Percentiles rank a stretch among this genome's conserved stretches.
phyloP scores from a whole-genome alignment of 1,140 invertebrate species.

The Danaus plexippus region DNA sequence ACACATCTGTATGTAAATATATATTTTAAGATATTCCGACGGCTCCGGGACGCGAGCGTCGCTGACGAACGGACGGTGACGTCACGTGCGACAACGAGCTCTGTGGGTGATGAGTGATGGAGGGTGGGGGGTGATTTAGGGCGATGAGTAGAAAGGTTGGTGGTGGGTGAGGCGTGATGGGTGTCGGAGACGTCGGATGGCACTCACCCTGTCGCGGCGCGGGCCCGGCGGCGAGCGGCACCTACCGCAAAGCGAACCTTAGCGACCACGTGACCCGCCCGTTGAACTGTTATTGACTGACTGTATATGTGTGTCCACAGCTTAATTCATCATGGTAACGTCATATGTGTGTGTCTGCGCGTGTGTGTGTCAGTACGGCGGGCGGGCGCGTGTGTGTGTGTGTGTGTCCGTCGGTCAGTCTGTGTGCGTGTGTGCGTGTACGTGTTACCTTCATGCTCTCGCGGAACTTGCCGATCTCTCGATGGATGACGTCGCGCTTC shows the following conservation, averaged over 20 bases:
- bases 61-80: background rate
- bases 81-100: background rate
- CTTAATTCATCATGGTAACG: background rate
- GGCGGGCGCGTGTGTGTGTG: too few relatives aligned
- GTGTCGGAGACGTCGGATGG: background rate
- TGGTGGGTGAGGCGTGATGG: background rate
- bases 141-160: too few relatives aligned
- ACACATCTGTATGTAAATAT: slow-evolving; percentile 1
- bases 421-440: background rate
- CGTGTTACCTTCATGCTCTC: slow-evolving; percentile 94
- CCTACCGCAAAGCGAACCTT: slow-evolving; percentile 21
- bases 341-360: too few relatives aligned
- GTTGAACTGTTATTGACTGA: background rate
- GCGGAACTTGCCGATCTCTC: slow-evolving; percentile 97
- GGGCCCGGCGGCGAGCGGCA: slow-evolving; percentile 15
- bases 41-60: slow-evolving; percentile 1
- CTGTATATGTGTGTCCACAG: background rate
- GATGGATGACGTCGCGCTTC: slow-evolving; percentile 94
- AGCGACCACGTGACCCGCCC: slow-evolving; percentile 11
- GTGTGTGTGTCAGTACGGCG: too few relatives aligned
- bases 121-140: background rate
- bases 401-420: too few relatives aligned
- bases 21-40: slow-evolving; percentile 3
- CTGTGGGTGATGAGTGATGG: background rate
- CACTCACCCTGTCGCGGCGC: slow-evolving; percentile 17